These are phyloP conservation scores for Latrodectus hesperus DNA, from an alignment of 2,888 invertebrate species.

Conservation along the genomic window DNA sequence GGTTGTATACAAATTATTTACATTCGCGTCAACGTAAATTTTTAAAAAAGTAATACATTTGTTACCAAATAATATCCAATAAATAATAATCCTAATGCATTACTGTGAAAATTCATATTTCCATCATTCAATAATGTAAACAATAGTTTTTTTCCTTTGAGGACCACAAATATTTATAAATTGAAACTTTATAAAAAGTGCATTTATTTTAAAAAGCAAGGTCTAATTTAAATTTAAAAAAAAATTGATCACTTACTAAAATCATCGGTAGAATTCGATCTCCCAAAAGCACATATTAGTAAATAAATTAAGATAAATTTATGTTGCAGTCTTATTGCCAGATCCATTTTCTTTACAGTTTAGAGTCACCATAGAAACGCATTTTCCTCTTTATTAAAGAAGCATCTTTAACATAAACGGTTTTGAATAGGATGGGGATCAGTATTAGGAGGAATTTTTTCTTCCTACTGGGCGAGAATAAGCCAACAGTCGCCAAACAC, in stretches of 20 bases:
- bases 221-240: too few species aligned
- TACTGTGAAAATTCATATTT: too few species aligned
- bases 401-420: background rate
- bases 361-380: background rate
- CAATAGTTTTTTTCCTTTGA: too few species aligned
- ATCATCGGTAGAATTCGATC: background rate
- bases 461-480: background rate
- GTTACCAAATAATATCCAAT: too few species aligned
- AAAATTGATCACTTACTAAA: background rate
- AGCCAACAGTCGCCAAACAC: background rate
- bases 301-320: background rate
- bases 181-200: too few species aligned
- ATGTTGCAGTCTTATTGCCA: background rate
- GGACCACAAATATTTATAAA: too few species aligned
- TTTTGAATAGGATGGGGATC: background rate
- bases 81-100: too few species aligned
- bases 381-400: background rate
- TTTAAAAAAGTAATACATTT: too few species aligned
- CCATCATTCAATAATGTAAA: too few species aligned
- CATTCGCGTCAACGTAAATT: too few species aligned
- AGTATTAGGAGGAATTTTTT: background rate
- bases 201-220: too few species aligned
- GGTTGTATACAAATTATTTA: too few species aligned
- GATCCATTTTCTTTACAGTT: background rate
- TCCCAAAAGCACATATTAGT: background rate